phyloP scores from a whole-genome alignment of 2,888 invertebrate species.

The Cacoxenus indagator region DNA sequence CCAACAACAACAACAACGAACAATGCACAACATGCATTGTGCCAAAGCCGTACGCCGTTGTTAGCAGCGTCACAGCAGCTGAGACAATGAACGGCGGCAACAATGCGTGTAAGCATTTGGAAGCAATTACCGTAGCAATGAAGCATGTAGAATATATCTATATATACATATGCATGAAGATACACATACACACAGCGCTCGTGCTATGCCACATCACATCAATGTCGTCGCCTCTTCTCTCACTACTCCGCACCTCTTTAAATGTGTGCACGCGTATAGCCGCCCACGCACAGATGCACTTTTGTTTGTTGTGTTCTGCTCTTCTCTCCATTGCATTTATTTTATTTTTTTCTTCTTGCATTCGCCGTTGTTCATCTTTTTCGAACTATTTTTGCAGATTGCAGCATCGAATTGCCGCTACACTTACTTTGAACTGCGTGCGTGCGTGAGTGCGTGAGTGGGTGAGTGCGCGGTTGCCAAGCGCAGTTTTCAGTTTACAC shows the following conservation, averaged over 20 bases:
- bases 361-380: background rate
- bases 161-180: background rate
- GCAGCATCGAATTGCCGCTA: background rate
- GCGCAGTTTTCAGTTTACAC: constrained; percentile 44
- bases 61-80: background rate
- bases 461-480: constrained; percentile 32
- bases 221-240: too few relatives aligned
- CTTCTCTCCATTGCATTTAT: background rate
- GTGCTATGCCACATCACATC: background rate
- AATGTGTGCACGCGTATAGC: background rate
- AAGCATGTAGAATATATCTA: constrained; percentile 40
- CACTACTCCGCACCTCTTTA: too few relatives aligned
- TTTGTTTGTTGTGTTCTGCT: background rate
- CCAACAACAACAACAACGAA: constrained; percentile 30
- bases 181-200: constrained; percentile 5
- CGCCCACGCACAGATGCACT: background rate
- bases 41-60: constrained; percentile 40
- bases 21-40: constrained; percentile 33
- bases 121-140: constrained; percentile 65
- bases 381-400: background rate
- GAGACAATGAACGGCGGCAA: constrained; percentile 13
- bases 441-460: constrained; percentile 10
- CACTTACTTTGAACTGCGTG: background rate
- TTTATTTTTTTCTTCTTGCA: background rate
- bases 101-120: constrained; percentile 62